Base-by-base conservation (phyloP, 2,797 vertebrate species). In the Acanthopagrus latus region DNA sequence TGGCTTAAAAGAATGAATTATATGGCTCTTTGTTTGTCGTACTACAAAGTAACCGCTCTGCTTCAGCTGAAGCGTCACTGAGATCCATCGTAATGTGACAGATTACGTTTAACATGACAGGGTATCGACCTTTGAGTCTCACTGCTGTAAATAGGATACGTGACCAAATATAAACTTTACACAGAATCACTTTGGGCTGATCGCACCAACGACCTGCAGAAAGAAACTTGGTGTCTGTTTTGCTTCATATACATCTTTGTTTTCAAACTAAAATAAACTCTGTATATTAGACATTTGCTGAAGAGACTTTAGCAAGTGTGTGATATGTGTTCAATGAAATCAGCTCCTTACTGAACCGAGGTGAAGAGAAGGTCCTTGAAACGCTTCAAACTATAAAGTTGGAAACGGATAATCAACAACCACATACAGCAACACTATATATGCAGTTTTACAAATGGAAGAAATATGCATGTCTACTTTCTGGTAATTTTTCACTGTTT, bases 381-480 rank as follows among this genome's bases (percentile, higher is more conserved):
- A 82, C 44, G 68, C 63, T 84, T 64, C 71, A 78, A 82, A 83
- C 29, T 33, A 8, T 73, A n/a, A 71, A 50, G 56, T 76, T 64
- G 23, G 41, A 72, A 81, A 64, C 48, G 64, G 68, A 74, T 55
- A 5, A 80, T 74, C 74, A 80, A 83, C 86, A 90, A 85, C 51
- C 83, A 87, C 73, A 85, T 87, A 81, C 81, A 85, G 87, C 80
- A 77, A 86, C 88, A 92, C 81, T 88, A 94, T 95, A 95, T 96
- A 96, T 95, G 95, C 94, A 96, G 96, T 96, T 96, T 95, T 76
- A 94, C 94, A 95, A 91, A 92, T 83, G 86, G 88, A 91, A 89
- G 92, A 93, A 94, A 95, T 96, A 96, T 97, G 97, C 97, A 98
- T 97, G 97, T 96, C 94, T 96, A 95, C 94, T 95, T 96, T 95